These are phyloP conservation scores for Chironomus riparius DNA, from an alignment of 2,888 invertebrate species.

Conservation along the genomic window DNA sequence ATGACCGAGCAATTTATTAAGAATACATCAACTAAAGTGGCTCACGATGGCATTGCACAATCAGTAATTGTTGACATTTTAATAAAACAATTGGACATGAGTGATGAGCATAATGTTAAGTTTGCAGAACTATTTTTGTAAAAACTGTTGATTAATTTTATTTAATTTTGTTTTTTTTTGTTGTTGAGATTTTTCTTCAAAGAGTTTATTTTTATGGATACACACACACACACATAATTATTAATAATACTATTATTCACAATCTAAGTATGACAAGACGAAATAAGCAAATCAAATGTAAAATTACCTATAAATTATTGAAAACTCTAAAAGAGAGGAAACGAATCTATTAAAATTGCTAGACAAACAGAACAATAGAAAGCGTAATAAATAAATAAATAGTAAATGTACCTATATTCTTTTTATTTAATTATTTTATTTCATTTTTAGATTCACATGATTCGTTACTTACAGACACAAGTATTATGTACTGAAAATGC, in stretches of 20 bases:
- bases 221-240: too few species aligned
- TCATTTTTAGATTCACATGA: background rate
- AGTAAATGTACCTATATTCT: background rate
- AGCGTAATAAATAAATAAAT: background rate
- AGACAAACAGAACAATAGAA: background rate
- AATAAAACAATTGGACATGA: background rate
- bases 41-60: background rate
- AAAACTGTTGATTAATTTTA: background rate
- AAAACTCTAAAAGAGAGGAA: too few species aligned
- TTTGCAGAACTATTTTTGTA: background rate
- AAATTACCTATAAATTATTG: background rate
- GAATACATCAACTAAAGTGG: background rate
- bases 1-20: conserved; percentile 5
- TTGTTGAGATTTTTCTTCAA: background rate
- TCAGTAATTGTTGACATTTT: background rate
- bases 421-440: background rate
- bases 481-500: background rate
- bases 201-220: conserved; percentile 4
- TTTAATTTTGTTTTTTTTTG: background rate
- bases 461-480: background rate
- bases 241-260: background rate
- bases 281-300: background rate
- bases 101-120: background rate
- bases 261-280: background rate
- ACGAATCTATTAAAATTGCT: background rate